phyloP scores from a whole-genome alignment of 2,113 vertebrate genomes.

The Tachysurus vachellii region DNA sequence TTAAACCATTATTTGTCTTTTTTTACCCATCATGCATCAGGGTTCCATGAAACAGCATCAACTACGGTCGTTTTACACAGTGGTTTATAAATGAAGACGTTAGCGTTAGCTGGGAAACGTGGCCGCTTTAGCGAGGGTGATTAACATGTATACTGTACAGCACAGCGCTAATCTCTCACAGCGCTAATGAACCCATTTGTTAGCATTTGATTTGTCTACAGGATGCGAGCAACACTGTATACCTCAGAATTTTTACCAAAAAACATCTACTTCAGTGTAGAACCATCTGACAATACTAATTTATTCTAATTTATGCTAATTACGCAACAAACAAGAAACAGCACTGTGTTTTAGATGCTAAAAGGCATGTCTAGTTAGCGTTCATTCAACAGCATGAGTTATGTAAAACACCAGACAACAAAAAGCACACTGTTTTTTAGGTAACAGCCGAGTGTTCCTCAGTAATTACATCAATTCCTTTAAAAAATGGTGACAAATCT shows the following conservation, averaged over 20 bases:
- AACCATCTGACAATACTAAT: not conserved
- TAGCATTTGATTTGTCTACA: not conserved
- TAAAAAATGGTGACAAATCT: not conserved
- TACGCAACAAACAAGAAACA: not conserved
- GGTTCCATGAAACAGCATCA: not conserved
- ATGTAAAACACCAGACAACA: not conserved
- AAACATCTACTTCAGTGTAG: not conserved
- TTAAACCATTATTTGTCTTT: too few relatives aligned
- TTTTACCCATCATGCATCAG: not conserved
- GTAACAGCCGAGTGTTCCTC: not conserved
- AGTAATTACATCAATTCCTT: not conserved
- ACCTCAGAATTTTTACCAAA: not conserved
- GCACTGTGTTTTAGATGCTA: not conserved
- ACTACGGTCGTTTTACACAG: not conserved
- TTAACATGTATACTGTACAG: not conserved
- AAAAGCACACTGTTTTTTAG: not conserved
- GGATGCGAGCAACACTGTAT: not conserved
- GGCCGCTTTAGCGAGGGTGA: not conserved
- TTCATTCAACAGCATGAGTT: not conserved
- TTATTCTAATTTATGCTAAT: not conserved
- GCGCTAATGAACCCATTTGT: not conserved
- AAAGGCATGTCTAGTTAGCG: not conserved
- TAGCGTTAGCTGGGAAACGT: not conserved
- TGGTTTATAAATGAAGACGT: not conserved
- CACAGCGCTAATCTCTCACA: not conserved